Conservation (phyloP, 2,888 invertebrate species). For the Eudasyphora cyanicolor region DNA sequence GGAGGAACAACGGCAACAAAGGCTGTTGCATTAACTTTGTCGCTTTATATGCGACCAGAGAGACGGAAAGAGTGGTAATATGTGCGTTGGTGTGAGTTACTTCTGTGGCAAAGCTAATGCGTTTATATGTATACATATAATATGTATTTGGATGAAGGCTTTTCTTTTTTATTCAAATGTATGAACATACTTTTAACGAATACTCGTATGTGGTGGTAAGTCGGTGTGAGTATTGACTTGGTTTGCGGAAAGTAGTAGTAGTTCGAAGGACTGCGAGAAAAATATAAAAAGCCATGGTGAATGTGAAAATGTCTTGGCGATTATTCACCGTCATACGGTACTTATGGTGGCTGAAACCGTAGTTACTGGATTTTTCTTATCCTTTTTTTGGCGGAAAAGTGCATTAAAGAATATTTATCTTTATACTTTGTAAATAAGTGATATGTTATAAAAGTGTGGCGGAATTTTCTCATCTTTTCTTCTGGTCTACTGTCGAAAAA, state of each 20-base stretch:
- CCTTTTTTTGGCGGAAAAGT: neutral
- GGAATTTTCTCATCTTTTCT: too few relatives aligned
- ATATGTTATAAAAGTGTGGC: neutral
- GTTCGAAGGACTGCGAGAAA: neutral
- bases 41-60: neutral
- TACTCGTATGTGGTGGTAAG: neutral
- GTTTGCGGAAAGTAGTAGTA: neutral
- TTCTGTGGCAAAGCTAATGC: slow-evolving; percentile 25
- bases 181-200: neutral
- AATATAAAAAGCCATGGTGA: neutral
- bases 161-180: neutral
- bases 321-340: neutral
- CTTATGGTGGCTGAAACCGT: neutral
- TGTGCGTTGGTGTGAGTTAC: slow-evolving; percentile 19
- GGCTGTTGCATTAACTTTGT: slow-evolving; percentile 20
- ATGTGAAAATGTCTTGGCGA: neutral
- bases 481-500: too few relatives aligned
- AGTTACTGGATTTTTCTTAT: neutral
- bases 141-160: neutral
- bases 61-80: neutral
- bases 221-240: slow-evolving; percentile 5
- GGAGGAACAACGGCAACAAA: slow-evolving; percentile 18
- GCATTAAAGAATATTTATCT: neutral
- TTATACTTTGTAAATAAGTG: neutral
- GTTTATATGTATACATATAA: slow-evolving; percentile 1